A percentile compares a stretch with the other conserved stretches of the same genome.
phyloP scores from a whole-genome alignment of 2,888 invertebrate genomes.

The Drosophila nigricruria region DNA sequence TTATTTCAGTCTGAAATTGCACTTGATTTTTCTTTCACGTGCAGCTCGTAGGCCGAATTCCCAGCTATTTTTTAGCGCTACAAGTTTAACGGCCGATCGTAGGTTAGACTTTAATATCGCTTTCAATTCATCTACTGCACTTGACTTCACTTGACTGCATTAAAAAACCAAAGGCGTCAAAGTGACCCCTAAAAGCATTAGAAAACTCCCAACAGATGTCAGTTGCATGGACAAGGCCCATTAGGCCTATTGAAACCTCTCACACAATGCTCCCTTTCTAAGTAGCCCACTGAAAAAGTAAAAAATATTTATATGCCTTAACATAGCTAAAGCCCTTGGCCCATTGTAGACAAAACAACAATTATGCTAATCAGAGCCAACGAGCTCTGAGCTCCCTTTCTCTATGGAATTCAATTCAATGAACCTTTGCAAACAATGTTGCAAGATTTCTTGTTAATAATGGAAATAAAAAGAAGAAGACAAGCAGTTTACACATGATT shows the following conservation, averaged over 20 bases:
- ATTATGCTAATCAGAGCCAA: constrained; percentile 70
- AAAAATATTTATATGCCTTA: not conserved
- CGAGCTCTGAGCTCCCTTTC: constrained; percentile 66
- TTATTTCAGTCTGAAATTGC: constrained; percentile 69
- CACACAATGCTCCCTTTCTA: constrained; percentile 44
- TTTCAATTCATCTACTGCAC: constrained; percentile 15
- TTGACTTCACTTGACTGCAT: constrained; percentile 52
- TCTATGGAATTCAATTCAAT: constrained; percentile 53
- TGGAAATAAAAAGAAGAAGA: constrained; percentile 6
- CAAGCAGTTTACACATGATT: constrained; percentile 44
- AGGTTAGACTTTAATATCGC: constrained; percentile 26
- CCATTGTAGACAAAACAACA: constrained; percentile 62
- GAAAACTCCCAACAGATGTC: not conserved
- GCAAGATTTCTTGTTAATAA: constrained; percentile 31
- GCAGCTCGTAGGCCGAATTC: constrained; percentile 57
- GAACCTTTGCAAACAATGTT: constrained; percentile 49
- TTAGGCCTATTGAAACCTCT: constrained; percentile 10
- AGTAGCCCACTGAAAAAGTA: constrained; percentile 15
- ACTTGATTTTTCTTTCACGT: constrained; percentile 52
- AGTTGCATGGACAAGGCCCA: constrained; percentile 9
- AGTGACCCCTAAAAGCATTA: not conserved
- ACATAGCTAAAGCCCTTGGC: constrained; percentile 15
- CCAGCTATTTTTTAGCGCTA: constrained; percentile 56
- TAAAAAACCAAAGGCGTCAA: not conserved
- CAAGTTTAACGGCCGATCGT: constrained; percentile 74